Base-by-base conservation (phyloP, 1,140 invertebrate species). In the Papilio glaucus region DNA sequence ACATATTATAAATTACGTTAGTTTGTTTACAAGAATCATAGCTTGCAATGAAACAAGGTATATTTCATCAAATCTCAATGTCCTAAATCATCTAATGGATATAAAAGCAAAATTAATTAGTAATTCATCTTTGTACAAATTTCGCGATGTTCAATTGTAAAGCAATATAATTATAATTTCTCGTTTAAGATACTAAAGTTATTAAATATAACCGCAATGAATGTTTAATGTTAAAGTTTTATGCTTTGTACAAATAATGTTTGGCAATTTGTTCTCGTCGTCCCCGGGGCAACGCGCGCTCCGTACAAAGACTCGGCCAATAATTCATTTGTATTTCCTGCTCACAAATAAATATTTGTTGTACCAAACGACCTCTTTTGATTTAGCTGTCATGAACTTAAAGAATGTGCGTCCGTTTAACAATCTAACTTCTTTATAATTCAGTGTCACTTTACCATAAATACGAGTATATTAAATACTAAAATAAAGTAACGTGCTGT, bases 231-330 rank as follows among this genome's bases (percentile, higher is more conserved):
- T 24, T 53, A 3, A 53, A 53, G 45, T 53, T 53, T 24, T 24
- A 53, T 10, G 21, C 39, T 65, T 65, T 65, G 12, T 38, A 67
- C 18, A 24, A 67, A 67, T 67, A 67, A 67, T 42, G 63, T 18
- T 67, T 12, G 38, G 39, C 63, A 67, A 67, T 67, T 67, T 45
- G 21, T 67, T 13, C 38, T 21, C 63, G 63, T 67, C 39, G 15
- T 24, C 39, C 62, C 39, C 38, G 15, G 21, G 63, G 63, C 63
- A 12, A 7, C 15, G 62, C 18, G 33, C 21, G 45, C 33, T 37
- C 62, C 9, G 9, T 57, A 57, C 49, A 57, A 26, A 57, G 49
- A 57, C 18, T 57, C 21, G 0, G 10, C 39, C 21, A 57, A 57
- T 57, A 57, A 57, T 26, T 57, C 49, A 57, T 9, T 57, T 57